A percentile compares a stretch with the other conserved stretches of the same genome.
phyloP scores from a whole-genome alignment of 2,797 vertebrate genomes.

The Falco naumanni region DNA sequence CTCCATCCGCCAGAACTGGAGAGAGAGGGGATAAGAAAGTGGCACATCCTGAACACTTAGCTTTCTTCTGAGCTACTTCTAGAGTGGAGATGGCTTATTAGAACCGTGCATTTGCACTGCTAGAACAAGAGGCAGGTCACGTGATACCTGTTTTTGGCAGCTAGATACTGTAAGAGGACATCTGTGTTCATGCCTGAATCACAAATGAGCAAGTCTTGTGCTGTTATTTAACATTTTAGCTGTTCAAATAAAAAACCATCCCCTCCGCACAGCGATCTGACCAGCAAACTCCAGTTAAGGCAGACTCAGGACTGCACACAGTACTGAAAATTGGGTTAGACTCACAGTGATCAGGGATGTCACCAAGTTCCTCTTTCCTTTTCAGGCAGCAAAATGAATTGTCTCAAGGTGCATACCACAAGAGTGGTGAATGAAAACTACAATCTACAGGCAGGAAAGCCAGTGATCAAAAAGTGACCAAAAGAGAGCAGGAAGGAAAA shows the following conservation, averaged over 20 bases:
- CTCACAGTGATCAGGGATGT: background rate
- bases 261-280: background rate
- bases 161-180: background rate
- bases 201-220: background rate
- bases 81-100: background rate
- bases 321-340: background rate
- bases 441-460: background rate
- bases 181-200: background rate
- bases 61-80: background rate
- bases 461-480: background rate
- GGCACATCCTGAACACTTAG: background rate
- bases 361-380: background rate
- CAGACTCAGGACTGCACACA: background rate
- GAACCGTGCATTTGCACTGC: background rate
- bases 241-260: background rate
- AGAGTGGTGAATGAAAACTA: background rate
- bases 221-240: background rate
- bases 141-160: background rate
- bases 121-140: background rate
- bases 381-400: background rate
- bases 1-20: conserved; percentile 98
- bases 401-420: background rate
- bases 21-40: background rate
- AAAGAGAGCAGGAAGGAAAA: background rate
- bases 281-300: background rate